Evolutionary conservation across 2,113 vertebrate genomes (phyloP).

Genomic region (Vulpes ferrilata): DNA sequence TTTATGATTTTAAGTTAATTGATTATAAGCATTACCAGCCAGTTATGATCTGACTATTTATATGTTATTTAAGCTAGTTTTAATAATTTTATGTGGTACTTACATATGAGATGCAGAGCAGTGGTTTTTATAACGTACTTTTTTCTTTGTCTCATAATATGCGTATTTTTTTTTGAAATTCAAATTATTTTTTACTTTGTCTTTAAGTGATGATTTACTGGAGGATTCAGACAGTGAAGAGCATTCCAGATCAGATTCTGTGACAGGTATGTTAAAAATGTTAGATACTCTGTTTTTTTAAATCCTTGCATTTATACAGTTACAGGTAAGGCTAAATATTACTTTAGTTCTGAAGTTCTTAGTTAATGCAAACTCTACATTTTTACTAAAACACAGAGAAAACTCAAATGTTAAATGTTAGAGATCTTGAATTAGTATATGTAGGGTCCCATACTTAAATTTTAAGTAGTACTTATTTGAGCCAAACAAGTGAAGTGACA

Average conservation of each 20-base stretch:
- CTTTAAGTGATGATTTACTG: constrained; percentile 95
- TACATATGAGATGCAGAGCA: not conserved
- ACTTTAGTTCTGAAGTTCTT: constrained; percentile 40
- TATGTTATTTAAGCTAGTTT: constrained; percentile 27
- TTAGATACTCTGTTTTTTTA: constrained; percentile 35
- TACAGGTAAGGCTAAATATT: constrained; percentile 12
- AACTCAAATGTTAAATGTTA: not conserved
- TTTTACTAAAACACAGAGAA: not conserved
- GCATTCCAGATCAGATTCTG: constrained; percentile 98
- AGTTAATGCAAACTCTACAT: constrained; percentile 6
- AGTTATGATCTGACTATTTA: constrained; percentile 11
- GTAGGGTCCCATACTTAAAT: not conserved
- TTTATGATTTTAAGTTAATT: constrained; percentile 24
- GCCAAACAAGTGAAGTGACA: not conserved
- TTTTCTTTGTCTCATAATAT: constrained; percentile 31
- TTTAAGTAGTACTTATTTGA: not conserved
- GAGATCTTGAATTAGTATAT: constrained; percentile 49
- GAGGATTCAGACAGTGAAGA: constrained; percentile 99
- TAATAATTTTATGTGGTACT: constrained; percentile 9
- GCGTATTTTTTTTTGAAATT: constrained; percentile 18
- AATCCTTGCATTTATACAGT: constrained; percentile 6
- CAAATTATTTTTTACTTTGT: constrained; percentile 66
- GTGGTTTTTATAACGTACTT: not conserved
- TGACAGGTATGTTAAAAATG: constrained; percentile 91
- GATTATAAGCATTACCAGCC: not conserved